Evolutionary conservation across 2,888 invertebrate genomes (phyloP).

Genomic region (Drosophila greeni): DNA sequence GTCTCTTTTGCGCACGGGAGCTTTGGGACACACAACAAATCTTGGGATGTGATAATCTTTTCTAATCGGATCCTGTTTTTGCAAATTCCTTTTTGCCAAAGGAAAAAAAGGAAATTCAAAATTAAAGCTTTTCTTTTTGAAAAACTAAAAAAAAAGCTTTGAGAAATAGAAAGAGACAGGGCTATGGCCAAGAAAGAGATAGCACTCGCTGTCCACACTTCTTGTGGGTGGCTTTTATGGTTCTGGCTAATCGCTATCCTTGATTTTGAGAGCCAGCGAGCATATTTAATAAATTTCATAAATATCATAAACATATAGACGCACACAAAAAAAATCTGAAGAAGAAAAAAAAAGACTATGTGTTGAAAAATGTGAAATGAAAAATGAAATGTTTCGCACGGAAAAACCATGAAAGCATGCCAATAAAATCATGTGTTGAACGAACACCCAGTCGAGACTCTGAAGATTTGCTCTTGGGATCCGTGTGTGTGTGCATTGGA

Average conservation of each 20-base stretch:
- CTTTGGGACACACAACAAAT: constrained; percentile 1
- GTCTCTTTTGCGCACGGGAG: neutral
- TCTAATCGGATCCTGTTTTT: neutral
- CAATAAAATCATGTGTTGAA: constrained; percentile 66
- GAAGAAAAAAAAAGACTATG: constrained; percentile 7
- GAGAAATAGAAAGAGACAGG: constrained; percentile 2
- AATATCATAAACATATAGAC: constrained; percentile 42
- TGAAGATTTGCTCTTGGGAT: constrained; percentile 12
- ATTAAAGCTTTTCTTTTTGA: neutral
- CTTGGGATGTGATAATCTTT: neutral
- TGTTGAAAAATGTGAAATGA: constrained; percentile 45
- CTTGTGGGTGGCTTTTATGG: constrained; percentile 35
- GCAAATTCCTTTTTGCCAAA: neutral
- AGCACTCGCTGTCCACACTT: constrained; percentile 17
- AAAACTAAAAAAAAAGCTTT: constrained; percentile 1
- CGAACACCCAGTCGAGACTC: constrained; percentile 13
- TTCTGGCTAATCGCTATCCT: constrained; percentile 41
- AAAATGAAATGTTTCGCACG: constrained; percentile 61
- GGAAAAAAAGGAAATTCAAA: no score
- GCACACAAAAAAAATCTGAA: constrained; percentile 8
- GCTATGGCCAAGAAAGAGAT: neutral
- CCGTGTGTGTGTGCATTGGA: constrained; percentile 56
- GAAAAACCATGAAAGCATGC: constrained; percentile 68
- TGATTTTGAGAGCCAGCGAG: constrained; percentile 29
- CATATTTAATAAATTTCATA: constrained; percentile 68